Base-by-base conservation (phyloP, 2,113 vertebrate species). In the Zosterops borbonicus region DNA sequence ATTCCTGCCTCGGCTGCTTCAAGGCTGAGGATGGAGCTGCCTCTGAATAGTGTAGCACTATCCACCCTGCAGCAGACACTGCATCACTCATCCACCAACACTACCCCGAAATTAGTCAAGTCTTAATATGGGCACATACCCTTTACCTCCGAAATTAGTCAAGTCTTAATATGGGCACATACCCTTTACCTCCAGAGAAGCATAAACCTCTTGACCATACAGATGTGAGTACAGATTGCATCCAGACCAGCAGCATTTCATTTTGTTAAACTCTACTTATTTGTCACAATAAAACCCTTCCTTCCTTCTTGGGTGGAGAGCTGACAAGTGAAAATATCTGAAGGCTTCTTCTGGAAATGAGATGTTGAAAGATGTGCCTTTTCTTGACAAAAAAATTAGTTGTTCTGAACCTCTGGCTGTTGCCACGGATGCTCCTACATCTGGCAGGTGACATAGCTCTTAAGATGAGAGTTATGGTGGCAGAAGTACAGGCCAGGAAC, bases 31-130 rank as follows among this genome's bases (percentile, higher is more conserved):
- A 68, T 18, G 27, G 53, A 31, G 11, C 71, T 20, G 12, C 33
- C 10, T 42, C 35, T 13, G 19, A 31, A 41, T 6, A 69, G 41
- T 3, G 50, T n/a, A 62, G 83, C n/a, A 77, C 12, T 2, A 23
- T 31, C 22, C 1, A 15, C 39, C 52, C 41, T 8, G 11, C 0
- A 11, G 37, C 37, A 76, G 82, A 59, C 23, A 41, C 42, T 15
- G 47, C 49, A 49, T 24, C 49, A 29, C 39, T 46, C 3, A 0
- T 28, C 22, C 8, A 9, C 23, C 0, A 1, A 35, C 41, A 55
- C 8, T 19, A 62, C 55, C 15, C 52, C 33, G 31, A 52, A 83
- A 79, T 24, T 4, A 64, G 25, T 44, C 21, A 59, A 63, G 59
- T 35, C 81, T 69, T 44, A 47, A 16, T 33, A 46, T 4, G 8